Evolutionary conservation across 2,888 invertebrate genomes (phyloP), one percentile per base, ranked within the genome.

Genomic region (Eristalinus sepulchralis): DNA sequence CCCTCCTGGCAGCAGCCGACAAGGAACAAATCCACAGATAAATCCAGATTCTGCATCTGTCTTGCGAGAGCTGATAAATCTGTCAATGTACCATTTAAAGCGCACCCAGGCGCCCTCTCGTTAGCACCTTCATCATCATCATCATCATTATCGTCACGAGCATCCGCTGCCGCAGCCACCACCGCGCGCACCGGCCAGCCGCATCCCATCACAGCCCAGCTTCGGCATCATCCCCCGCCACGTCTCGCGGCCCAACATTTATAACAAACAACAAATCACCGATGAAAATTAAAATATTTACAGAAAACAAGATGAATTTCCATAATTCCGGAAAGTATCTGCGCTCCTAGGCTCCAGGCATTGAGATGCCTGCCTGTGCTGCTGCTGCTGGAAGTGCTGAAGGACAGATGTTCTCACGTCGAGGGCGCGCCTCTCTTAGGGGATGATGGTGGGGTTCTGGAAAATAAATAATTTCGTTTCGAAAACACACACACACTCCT

Each of bases 201-300:
- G 55, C n/a, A 47, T 55, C 31, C 33, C 60, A 17, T 47, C 31
- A 22, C n/a, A 20, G 33, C 34, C 36, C 33, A 13, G 31, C 10
- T 31, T 33, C 22, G 10, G n/a, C 34, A 22, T 63, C 13, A 20
- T 47, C 63, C 36, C 82, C 67, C 24, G 68, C 63, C 82, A 73
- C 63, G 55, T 22, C 55, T 73, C 60, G 64, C 68, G 73, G 71
- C 76, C 75, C 68, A 76, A 67, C 75, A 84, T 81, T 85, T 85
- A 73, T 83, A 86, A 86, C 86, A 83, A 83, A 83, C 86, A 86
- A 86, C 86, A 83, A 86, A 86, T 86, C 86, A 86, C 70, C 78
- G 83, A 79, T 83, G 78, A 70, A 86, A 86, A 86, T 86, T 86
- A 86, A 86, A 86, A 86, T 83, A 86, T 86, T 86, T 86, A 86